Evolutionary conservation across 2,113 vertebrate species (phyloP).

Genomic region (Heterochromis multidens): DNA sequence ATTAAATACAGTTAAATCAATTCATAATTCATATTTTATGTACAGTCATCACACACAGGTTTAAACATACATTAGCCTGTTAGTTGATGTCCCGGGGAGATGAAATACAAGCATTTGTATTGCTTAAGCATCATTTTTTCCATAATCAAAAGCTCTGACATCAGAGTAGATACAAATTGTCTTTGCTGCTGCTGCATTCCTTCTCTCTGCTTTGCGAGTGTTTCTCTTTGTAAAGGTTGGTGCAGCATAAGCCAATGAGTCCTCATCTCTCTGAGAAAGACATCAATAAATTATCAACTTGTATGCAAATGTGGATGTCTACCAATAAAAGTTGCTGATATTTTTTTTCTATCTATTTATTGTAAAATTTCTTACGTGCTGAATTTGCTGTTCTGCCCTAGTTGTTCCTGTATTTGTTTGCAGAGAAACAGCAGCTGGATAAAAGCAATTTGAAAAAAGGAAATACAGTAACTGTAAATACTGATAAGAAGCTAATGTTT

Average conservation of each 20-base stretch:
- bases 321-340: no score
- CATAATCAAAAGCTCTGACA: accelerated
- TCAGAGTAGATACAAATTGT: accelerated
- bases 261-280: not conserved
- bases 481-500: no score
- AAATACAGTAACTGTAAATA: not conserved
- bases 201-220: not conserved
- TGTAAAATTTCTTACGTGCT: not conserved
- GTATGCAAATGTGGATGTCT: no score
- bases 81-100: accelerated
- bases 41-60: not conserved
- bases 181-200: accelerated
- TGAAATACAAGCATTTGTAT: not conserved
- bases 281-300: no score
- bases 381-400: no score
- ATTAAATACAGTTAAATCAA: accelerated
- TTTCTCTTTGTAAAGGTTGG: not conserved
- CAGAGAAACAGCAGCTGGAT: not conserved
- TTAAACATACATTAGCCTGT: not conserved
- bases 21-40: accelerated
- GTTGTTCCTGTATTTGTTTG: not conserved
- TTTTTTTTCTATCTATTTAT: not conserved
- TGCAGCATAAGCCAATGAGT: not conserved
- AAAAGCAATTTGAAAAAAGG: not conserved
- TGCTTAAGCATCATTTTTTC: not conserved